A percentile compares a stretch with the other conserved stretches of the same genome.
phyloP scores from a whole-genome alignment of 2,113 vertebrate species.

The Ammospiza nelsoni region DNA sequence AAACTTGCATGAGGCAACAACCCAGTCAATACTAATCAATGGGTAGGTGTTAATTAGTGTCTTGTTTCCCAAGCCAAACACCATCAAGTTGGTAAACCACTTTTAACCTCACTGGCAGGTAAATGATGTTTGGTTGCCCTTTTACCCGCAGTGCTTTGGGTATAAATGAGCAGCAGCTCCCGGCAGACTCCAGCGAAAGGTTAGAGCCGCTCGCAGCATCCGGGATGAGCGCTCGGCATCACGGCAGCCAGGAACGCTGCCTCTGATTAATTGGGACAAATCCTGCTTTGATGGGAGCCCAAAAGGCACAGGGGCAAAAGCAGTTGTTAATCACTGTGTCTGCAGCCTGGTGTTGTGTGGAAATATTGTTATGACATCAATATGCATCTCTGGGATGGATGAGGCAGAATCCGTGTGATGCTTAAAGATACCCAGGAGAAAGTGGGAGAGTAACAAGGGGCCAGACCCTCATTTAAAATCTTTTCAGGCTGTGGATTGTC shows the following conservation, averaged over 20 bases:
- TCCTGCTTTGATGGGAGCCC: conserved; percentile 30
- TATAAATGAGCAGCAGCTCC: conserved; percentile 64
- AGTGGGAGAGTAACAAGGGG: conserved; percentile 15
- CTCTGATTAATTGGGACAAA: conserved; percentile 70
- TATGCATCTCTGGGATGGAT: conserved; percentile 54
- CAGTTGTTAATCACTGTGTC: conserved; percentile 39
- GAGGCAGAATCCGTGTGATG: background rate
- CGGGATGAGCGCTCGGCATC: conserved; percentile 32
- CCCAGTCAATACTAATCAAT: conserved; percentile 49
- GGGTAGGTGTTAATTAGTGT: conserved; percentile 55
- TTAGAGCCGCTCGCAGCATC: conserved; percentile 61
- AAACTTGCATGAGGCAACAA: conserved; percentile 6
- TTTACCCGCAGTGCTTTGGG: background rate
- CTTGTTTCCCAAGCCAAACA: conserved; percentile 41
- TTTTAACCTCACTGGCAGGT: conserved; percentile 48
- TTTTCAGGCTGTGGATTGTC: conserved; percentile 61
- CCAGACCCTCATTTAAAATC: conserved; percentile 62
- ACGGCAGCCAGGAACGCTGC: conserved; percentile 28
- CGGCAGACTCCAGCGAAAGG: conserved; percentile 63
- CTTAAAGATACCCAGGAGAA: conserved; percentile 47
- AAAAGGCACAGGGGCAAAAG: conserved; percentile 12
- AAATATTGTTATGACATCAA: conserved; percentile 56
- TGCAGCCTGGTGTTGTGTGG: background rate
- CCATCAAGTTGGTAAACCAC: conserved; percentile 37
- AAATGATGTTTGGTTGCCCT: conserved; percentile 64